Conservation (phyloP, 2,797 vertebrate genomes). For the Aratinga solstitialis region DNA sequence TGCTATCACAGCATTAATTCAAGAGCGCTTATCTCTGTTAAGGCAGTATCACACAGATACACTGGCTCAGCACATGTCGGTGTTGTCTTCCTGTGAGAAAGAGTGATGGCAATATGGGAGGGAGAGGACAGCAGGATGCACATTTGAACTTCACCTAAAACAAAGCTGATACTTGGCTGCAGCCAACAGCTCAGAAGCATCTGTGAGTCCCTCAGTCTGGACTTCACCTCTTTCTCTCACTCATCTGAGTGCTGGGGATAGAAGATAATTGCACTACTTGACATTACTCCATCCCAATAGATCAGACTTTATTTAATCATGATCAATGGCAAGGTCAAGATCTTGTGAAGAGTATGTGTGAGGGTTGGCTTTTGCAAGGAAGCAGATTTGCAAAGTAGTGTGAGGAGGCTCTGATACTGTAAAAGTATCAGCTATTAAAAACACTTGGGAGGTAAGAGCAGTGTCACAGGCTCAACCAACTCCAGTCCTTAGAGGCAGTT, state of each 20-base stretch:
- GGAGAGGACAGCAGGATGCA: not conserved
- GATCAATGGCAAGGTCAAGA: not conserved
- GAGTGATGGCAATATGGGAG: not conserved
- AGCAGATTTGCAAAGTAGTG: not conserved
- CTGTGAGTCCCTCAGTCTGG: not conserved
- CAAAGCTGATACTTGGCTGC: fast-evolving
- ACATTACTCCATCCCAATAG: not conserved
- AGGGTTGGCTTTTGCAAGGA: not conserved
- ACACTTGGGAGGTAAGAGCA: not conserved
- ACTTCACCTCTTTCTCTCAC: not conserved
- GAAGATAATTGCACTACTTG: not conserved
- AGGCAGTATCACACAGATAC: not conserved
- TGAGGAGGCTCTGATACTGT: not conserved
- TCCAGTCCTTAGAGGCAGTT: not conserved
- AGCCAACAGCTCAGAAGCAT: not conserved
- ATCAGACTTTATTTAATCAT: not conserved
- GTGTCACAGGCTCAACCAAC: not conserved
- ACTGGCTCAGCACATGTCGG: fast-evolving
- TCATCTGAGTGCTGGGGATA: not conserved
- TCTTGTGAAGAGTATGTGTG: not conserved
- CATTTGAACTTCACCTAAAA: not conserved
- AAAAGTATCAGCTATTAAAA: not conserved
- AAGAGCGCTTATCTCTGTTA: not conserved
- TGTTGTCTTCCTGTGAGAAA: not conserved
- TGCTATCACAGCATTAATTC: not conserved